Base-by-base conservation (phyloP, 2,888 invertebrate genomes). In the Pyrrhia umbra region DNA sequence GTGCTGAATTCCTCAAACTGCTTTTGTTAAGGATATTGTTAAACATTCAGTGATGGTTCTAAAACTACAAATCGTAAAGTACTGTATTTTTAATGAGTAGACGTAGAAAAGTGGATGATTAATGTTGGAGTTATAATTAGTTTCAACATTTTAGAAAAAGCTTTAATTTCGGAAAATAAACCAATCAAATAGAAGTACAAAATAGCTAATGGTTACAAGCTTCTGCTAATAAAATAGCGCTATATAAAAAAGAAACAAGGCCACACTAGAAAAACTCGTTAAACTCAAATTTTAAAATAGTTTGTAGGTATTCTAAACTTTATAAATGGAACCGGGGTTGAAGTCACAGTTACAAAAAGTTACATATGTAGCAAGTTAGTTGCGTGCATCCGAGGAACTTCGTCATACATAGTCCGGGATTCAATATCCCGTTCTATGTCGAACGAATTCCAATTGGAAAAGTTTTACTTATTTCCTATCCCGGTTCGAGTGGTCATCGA, bases 381-480 rank as follows among this genome's bases (percentile, higher is more conserved):
- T 54, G 64, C 39, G 42, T 52, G 49, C 64, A 61, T 23, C 5
- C 60, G n/a, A 18, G 18, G 40, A 78, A 79, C 64, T 73, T 65
- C 61, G 49, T 54, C 50, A 55, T 37, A 39, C 27, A 23, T 49
- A 55, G 34, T 55, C 69, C 65, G 68, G 69, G 50, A 78, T 83
- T 78, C 79, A 81, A 84, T 76, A 79, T 76, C 67, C 75, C 55
- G 61, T 59, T 75, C 68, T 56, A 64, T 67, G 75, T 79, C 58
- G 67, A 72, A 71, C 77, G 77, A 82, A 80, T 83, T 84, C 77
- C 79, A 81, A 86, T 86, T 83, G 86, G 78, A 83, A 85, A 86
- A 86, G 78, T 81, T 81, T 57, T 43, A 15, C 71, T 72, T 72
- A 74, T 71, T 71, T 68, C 68, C 63, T 58, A 45, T 46, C 51